These are phyloP conservation scores for Portevinia maculata DNA, from an alignment of 2,888 invertebrate species.

Conservation along the genomic window DNA sequence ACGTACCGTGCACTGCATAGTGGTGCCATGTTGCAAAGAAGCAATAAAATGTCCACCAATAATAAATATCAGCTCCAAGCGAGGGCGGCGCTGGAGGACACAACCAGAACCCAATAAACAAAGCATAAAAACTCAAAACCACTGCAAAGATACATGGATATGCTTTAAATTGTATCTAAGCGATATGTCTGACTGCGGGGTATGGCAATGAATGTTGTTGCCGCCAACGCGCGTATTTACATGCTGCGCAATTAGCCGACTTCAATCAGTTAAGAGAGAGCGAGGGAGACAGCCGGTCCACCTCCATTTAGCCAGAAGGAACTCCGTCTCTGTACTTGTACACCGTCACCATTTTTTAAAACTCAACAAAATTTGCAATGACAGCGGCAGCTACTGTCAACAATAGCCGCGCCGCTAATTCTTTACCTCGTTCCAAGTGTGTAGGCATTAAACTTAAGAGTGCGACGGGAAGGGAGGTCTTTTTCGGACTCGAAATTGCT, in stretches of 20 bases:
- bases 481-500: slow-evolving; percentile 35
- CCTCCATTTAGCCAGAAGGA: slow-evolving; percentile 28
- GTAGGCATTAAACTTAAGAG: slow-evolving; percentile 52
- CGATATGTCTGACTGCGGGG: slow-evolving; percentile 56
- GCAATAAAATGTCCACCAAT: slow-evolving; percentile 70
- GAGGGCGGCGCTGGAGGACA: slow-evolving; percentile 53
- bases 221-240: slow-evolving; percentile 72
- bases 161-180: slow-evolving; percentile 70
- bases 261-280: slow-evolving; percentile 63
- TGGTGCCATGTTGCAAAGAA: slow-evolving; percentile 56
- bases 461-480: not conserved
- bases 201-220: slow-evolving; percentile 16
- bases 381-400: slow-evolving; percentile 49
- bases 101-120: slow-evolving; percentile 58
- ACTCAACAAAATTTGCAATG: slow-evolving; percentile 36
- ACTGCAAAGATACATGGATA: slow-evolving; percentile 58
- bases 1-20: slow-evolving; percentile 58
- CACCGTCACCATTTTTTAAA: slow-evolving; percentile 14
- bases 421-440: slow-evolving; percentile 25
- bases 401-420: slow-evolving; percentile 27
- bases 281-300: slow-evolving; percentile 16
- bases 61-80: slow-evolving; percentile 68
- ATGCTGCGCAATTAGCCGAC: slow-evolving; percentile 62
- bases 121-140: slow-evolving; percentile 61
- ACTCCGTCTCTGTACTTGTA: slow-evolving; percentile 1